phyloP scores from a whole-genome alignment of 1,140 invertebrate species.

The Caerostris darwini region DNA sequence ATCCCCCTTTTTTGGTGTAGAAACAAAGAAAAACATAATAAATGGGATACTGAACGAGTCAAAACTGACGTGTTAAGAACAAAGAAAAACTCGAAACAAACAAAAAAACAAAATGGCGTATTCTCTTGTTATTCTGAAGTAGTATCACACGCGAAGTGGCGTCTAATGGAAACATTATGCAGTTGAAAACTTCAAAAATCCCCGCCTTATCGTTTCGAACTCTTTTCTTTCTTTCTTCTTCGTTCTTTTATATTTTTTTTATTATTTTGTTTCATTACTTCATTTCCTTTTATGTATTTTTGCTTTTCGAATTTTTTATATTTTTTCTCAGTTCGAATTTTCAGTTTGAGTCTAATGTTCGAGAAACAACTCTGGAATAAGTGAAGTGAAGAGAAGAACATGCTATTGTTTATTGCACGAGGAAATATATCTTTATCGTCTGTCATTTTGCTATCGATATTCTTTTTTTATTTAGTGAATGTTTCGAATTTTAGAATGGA shows the following conservation, averaged over 20 bases:
- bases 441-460: background rate
- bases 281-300: background rate
- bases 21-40: slow-evolving; percentile 45
- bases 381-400: slow-evolving; percentile 49
- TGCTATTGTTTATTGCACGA: slow-evolving; percentile 17
- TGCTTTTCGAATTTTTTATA: background rate
- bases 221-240: background rate
- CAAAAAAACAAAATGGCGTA: slow-evolving; percentile 21
- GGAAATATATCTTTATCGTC: slow-evolving; percentile 14
- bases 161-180: slow-evolving; percentile 74
- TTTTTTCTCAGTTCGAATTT: slow-evolving; percentile 5
- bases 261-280: slow-evolving; percentile 1
- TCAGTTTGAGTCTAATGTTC: slow-evolving; percentile 20
- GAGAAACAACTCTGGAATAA: slow-evolving; percentile 13
- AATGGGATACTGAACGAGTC: slow-evolving; percentile 31
- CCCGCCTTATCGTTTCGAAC: slow-evolving; percentile 57
- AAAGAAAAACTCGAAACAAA: background rate
- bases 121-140: slow-evolving; percentile 52
- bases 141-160: slow-evolving; percentile 61
- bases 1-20: background rate
- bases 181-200: slow-evolving; percentile 73
- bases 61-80: background rate
- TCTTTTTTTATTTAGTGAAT: background rate
- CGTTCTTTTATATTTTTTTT: slow-evolving; percentile 13
- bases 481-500: slow-evolving; percentile 33